Evolutionary conservation across 2,888 invertebrate genomes (phyloP), one percentile per base, ranked within the genome.

Genomic region (Cephalotes varians): DNA sequence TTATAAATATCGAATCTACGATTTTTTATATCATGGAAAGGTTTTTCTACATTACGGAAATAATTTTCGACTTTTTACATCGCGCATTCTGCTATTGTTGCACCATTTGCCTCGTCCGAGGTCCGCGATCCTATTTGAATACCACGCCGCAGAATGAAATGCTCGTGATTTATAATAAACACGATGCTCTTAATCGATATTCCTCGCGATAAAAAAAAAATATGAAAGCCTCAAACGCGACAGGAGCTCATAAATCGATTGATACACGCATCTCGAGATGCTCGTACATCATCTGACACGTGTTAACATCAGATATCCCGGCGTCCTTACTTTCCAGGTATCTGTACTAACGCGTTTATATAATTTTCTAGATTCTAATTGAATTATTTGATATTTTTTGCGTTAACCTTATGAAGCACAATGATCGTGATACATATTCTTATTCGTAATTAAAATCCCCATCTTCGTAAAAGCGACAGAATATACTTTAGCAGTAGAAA

Each of bases 241-340:
- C 31, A 44, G 15, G 31, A 34, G 34, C 31, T 49, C 49, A 15
- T 73, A 73, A 73, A 60, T 73, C 60, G 58, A 60, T 73, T 58
- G 72, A 31, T 72, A 72, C 72, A 73, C 21, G 73, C 60, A 34
- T 73, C 60, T 73, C 44, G 21, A n/a, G 44, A 21, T 2, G 44
- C 60, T 73, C 73, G 12, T 73, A 44, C 21, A 60, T 73, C 60
- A 58, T 73, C 31, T 73, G 21, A 60, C 73, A 72, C 28, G 7
- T 44, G 31, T 73, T 60, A 44, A 44, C 44, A 31, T n/a, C 31
- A 28, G 12, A 2, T 58, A 58, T 12, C n/a, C 7, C 15, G 58
- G 4, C 60, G 10, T 44, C 21, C 72, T 40, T 40, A 60, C 15
- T 44, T 73, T 54, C 31, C n/a, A n/a, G 31, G 15, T 58, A 34